phyloP scores from a whole-genome alignment of 2,113 vertebrate species.

The Tretioscincus oriximinensis region DNA sequence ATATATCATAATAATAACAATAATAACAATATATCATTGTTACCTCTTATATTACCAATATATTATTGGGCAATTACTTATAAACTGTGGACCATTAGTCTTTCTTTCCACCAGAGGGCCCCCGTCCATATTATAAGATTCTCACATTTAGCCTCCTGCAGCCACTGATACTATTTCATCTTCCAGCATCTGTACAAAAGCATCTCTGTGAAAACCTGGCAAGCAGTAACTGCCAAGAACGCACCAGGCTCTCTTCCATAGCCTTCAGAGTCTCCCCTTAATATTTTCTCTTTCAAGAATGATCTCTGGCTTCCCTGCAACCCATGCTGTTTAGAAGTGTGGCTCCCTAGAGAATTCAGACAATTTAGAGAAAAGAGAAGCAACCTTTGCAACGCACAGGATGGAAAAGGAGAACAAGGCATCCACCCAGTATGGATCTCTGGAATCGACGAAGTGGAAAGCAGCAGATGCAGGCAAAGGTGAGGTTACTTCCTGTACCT shows the following conservation, averaged over 20 bases:
- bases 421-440: constrained; percentile 75
- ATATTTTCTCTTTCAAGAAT: background rate
- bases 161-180: constrained; percentile 1
- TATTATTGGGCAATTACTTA: too few species aligned
- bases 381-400: background rate
- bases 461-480: constrained; percentile 65
- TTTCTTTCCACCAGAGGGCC: constrained; percentile 22
- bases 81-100: too few species aligned
- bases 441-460: constrained; percentile 77
- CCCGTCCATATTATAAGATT: background rate
- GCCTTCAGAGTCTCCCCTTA: background rate
- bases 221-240: background rate
- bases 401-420: constrained; percentile 75
- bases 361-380: background rate
- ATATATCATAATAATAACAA: too few species aligned
- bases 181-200: constrained; percentile 5
- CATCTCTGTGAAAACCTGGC: background rate
- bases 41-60: too few species aligned
- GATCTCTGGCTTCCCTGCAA: background rate
- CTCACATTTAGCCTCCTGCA: background rate
- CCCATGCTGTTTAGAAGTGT: constrained; percentile 3
- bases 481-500: constrained; percentile 51
- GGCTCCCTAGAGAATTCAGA: constrained; percentile 1
- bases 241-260: background rate
- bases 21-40: too few species aligned